phyloP scores from a whole-genome alignment of 30 jellyfish, hydroid and myxozoan genomes.

The Haliclystus octoradiatus region DNA sequence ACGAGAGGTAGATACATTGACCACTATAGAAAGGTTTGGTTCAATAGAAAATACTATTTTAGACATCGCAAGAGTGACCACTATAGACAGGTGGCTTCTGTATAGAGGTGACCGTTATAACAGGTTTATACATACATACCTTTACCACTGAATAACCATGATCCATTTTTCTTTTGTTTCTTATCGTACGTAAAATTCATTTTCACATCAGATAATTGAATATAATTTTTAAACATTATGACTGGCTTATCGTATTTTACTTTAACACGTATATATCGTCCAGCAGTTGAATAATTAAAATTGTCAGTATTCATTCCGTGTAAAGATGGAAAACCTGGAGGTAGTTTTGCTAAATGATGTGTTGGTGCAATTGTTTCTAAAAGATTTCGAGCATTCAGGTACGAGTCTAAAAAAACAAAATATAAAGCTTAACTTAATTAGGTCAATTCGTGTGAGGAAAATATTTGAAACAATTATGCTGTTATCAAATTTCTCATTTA shows the following conservation, averaged over 20 bases:
- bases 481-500: no score
- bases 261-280: constrained; percentile 62
- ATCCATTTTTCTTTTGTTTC: constrained; percentile 64
- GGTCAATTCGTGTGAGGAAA: no score
- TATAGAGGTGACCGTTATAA: no score
- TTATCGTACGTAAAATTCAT: constrained; percentile 87
- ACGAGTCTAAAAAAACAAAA: constrained; percentile 28
- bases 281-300: constrained; percentile 79
- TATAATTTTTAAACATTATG: constrained; percentile 55
- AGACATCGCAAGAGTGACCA: no score
- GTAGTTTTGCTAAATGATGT: constrained; percentile 73
- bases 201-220: constrained; percentile 37
- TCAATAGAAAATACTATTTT: no score
- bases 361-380: constrained; percentile 96
- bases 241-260: constrained; percentile 65
- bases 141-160: constrained; percentile 73
- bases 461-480: no score
- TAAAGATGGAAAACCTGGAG: constrained; percentile 97
- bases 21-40: no score
- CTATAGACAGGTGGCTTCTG: no score
- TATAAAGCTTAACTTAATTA: no score
- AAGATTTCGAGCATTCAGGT: constrained; percentile 75
- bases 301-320: constrained; percentile 78
- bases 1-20: no score
- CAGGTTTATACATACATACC: constrained; percentile 57